phyloP scores from a whole-genome alignment of 1,140 invertebrate species.

The Rhopalosiphum padi region DNA sequence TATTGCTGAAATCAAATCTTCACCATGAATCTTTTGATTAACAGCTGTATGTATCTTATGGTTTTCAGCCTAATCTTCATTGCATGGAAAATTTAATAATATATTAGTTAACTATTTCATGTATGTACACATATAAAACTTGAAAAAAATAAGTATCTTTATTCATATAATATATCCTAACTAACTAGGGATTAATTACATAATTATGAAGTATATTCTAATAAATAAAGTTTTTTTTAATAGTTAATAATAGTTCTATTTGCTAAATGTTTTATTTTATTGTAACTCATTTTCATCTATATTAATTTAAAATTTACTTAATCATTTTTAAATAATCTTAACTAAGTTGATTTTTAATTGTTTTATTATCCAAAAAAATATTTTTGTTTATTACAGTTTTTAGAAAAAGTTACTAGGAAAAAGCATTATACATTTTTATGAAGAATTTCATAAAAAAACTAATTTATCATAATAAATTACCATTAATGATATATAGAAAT shows the following conservation, averaged over 20 bases:
- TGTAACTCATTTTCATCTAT: not conserved
- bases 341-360: not conserved
- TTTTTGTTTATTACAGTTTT: not conserved
- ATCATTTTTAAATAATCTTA: not conserved
- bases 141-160: not conserved
- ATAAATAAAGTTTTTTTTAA: not conserved
- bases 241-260: not conserved
- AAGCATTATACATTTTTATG: not conserved
- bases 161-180: not conserved
- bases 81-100: slow-evolving; percentile 17
- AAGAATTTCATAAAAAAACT: too few species aligned
- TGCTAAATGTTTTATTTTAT: too few species aligned
- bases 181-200: not conserved
- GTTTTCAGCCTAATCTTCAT: not conserved
- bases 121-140: not conserved
- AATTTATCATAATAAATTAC: too few species aligned
- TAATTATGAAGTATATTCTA: not conserved
- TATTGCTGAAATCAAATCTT: not conserved
- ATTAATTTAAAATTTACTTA: not conserved
- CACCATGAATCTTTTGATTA: not conserved
- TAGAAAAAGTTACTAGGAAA: not conserved
- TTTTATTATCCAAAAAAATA: not conserved
- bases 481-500: too few species aligned
- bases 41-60: not conserved
- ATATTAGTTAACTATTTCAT: not conserved